Percentiles rank a stretch among this genome's conserved stretches.
phyloP scores from a whole-genome alignment of 2,888 invertebrate genomes.

The Drepanosiphum platanoidis region DNA sequence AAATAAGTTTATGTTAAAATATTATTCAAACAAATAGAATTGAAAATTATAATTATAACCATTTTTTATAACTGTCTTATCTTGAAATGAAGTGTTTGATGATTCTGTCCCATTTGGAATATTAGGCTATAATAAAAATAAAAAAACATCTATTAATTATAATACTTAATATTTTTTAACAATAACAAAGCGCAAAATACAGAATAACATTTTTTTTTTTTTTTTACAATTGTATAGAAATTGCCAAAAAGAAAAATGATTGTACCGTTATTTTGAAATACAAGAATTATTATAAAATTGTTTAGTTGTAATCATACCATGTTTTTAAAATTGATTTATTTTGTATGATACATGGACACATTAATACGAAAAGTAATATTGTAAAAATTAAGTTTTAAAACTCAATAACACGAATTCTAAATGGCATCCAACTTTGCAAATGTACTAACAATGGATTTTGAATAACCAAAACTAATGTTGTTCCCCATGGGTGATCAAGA shows the following conservation, averaged over 20 bases:
- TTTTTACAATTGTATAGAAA: background rate
- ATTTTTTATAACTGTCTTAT: slow-evolving; percentile 41
- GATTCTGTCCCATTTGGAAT: slow-evolving; percentile 51
- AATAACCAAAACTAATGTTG: background rate
- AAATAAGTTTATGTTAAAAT: background rate
- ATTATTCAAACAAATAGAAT: background rate
- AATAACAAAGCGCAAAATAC: background rate
- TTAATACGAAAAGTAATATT: background rate
- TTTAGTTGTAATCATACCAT: slow-evolving; percentile 14
- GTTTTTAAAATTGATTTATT: no score
- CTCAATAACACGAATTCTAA: background rate
- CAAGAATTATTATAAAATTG: no score
- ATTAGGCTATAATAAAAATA: slow-evolving; percentile 42
- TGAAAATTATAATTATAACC: slow-evolving; percentile 32
- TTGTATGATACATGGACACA: no score
- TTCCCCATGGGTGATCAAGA: background rate
- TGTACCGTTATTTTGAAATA: background rate
- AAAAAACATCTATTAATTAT: slow-evolving; percentile 11
- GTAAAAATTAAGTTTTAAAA: background rate
- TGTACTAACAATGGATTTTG: background rate
- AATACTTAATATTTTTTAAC: background rate
- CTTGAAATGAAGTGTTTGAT: slow-evolving; percentile 56
- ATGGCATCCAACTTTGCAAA: background rate
- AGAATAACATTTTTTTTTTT: background rate
- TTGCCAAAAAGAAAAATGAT: background rate